Evolutionary conservation across 2,888 invertebrate genomes (phyloP), one percentile per base, ranked within the genome.

Genomic region (Callimorpha dominula): DNA sequence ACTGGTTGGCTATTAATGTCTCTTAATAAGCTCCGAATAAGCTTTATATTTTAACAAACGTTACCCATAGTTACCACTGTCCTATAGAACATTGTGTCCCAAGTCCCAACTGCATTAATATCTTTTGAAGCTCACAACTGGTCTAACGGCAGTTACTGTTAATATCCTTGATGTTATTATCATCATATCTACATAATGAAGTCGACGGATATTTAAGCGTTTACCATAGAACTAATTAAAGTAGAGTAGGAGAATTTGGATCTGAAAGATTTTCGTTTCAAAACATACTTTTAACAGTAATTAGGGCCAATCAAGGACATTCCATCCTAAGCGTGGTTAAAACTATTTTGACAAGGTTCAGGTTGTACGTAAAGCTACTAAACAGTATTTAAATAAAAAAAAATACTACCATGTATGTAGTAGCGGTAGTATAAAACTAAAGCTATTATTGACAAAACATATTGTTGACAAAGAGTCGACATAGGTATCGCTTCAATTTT

Each of bases 71-170:
- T 54, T 14, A 20, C 8, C 0, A 12, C 8, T 12, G 11, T 42
- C 7, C 43, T 50, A 50, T 40, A 65, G 49, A 65, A 50, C 46
- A 65, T 46, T 50, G 9, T 65, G 2, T 50, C 15, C 4, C 31
- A 31, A 31, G 31, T 31, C 31, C 31, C 31, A 31, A 31, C 31
- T 57, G 5, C 20, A 65, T n/a, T 54, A 12, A n/a, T 43, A 54
- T 67, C 40, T 54, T 17, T 66, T 42, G 12, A 12, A 42, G 40
- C 52, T 40, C 46, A 68, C 57, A 57, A 14, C 1, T 68, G 7
- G 43, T 17, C 31, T 66, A 68, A 68, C 68, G 57, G 68, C 68
- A 60, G 43, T 68, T 43, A 11, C 11, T 68, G 17, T 42, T 60
- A 31, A 46, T 68, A 68, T 46, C 20, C 68, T 46, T 68, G 15